These are phyloP conservation scores for Lamellibrachia columna DNA, from an alignment of 2,888 invertebrate species.

Conservation along the genomic window DNA sequence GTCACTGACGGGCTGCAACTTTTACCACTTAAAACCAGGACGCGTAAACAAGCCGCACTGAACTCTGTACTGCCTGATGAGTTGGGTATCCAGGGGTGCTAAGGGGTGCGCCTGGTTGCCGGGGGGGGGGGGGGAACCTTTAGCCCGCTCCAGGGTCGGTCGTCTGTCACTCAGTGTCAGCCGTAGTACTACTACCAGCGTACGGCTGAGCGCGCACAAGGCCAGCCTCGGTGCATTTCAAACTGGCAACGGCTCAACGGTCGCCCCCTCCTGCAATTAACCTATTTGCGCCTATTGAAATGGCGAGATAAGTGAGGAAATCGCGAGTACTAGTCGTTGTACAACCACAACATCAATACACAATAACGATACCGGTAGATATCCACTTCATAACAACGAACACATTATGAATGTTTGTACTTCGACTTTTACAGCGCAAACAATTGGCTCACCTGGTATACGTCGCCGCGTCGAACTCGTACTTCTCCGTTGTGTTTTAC, in stretches of 20 bases:
- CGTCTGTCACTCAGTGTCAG: slow-evolving; percentile 6
- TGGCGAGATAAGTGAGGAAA: neutral
- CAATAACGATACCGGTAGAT: neutral
- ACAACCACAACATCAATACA: neutral
- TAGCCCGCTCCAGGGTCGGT: neutral
- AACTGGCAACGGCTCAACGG: neutral
- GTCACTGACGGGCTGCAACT: neutral
- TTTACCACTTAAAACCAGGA: neutral
- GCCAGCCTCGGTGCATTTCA: neutral
- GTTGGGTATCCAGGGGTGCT: neutral
- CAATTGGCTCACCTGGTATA: neutral
- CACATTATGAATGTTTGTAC: neutral
- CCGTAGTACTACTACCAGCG: neutral
- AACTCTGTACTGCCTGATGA: neutral
- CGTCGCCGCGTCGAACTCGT: neutral
- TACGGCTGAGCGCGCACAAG: neutral
- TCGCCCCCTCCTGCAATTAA: neutral
- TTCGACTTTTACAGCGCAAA: neutral
- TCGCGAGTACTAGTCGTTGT: neutral
- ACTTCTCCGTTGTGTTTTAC: neutral
- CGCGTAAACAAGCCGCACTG: neutral
- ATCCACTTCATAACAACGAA: neutral
- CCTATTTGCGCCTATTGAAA: slow-evolving; percentile 11
- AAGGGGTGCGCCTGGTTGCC: neutral
- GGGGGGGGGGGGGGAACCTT: neutral